Conservation (phyloP, 2,113 vertebrate genomes). For the Rissa tridactyla region DNA sequence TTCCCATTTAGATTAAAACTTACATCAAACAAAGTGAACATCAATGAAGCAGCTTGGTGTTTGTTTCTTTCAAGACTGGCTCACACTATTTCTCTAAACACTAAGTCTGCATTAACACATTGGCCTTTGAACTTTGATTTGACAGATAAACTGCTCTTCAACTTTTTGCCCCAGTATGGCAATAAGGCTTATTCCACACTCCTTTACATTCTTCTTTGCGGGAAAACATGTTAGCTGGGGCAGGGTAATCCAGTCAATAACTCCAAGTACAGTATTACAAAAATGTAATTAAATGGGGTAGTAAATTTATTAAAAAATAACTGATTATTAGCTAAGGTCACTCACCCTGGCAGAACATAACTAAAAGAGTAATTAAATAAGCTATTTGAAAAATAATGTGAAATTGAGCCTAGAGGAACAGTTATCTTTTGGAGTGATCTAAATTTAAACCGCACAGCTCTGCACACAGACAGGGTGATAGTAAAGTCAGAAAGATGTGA, state of each 20-base stretch:
- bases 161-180: background rate
- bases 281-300: background rate
- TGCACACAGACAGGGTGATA: background rate
- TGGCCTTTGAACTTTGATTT: conserved; percentile 22
- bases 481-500: background rate
- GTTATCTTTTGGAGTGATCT: conserved; percentile 10
- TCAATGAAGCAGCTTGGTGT: background rate
- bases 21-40: conserved; percentile 20
- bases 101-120: background rate
- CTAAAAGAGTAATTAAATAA: conserved; percentile 11
- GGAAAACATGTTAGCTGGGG: background rate
- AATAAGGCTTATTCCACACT: background rate
- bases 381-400: background rate
- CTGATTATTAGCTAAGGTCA: conserved; percentile 20
- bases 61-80: background rate
- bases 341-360: background rate
- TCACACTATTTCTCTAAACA: background rate
- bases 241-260: background rate
- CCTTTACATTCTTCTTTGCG: background rate
- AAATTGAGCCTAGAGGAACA: background rate
- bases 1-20: conserved; percentile 45
- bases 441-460: background rate
- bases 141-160: background rate
- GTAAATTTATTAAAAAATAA: background rate
- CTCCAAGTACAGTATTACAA: background rate